Evolutionary conservation across 2,113 vertebrate species (phyloP).

Genomic region (Nesogale talazaci): DNA sequence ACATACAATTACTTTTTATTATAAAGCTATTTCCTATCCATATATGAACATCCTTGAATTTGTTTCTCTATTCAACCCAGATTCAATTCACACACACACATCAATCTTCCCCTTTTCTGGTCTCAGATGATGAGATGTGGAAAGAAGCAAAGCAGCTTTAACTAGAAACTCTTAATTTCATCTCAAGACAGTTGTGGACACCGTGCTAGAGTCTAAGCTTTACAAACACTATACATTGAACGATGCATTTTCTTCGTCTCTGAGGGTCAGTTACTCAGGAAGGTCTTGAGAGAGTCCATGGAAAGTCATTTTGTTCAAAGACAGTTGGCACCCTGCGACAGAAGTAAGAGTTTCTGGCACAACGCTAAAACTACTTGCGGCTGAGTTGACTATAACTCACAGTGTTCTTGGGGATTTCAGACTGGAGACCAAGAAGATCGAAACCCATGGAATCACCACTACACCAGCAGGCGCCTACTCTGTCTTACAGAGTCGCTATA

Average conservation of each 20-base stretch:
- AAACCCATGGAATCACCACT: too few species aligned
- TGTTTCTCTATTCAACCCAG: too few species aligned
- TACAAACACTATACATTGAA: not conserved
- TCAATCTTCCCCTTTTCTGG: not conserved
- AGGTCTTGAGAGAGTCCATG: not conserved
- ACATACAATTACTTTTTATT: too few species aligned
- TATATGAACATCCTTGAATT: too few species aligned
- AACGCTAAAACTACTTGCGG: too few species aligned
- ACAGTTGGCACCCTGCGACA: not conserved
- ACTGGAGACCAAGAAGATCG: too few species aligned
- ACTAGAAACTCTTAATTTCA: not conserved
- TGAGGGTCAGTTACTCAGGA: not conserved
- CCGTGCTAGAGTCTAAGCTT: not conserved
- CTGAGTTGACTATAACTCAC: too few species aligned
- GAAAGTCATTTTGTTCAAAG: not conserved
- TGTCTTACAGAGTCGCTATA: too few species aligned
- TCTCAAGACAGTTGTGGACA: not conserved
- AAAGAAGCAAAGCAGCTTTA: not conserved
- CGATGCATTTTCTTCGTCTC: not conserved
- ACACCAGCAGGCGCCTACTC: too few species aligned
- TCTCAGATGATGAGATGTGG: not conserved
- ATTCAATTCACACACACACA: not conserved
- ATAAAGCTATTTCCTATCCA: too few species aligned
- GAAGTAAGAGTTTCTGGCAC: rapidly evolving
- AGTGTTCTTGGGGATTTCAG: too few species aligned